Evolutionary conservation across 2,797 vertebrate genomes (phyloP).

Genomic region (Semotilus atromaculatus): DNA sequence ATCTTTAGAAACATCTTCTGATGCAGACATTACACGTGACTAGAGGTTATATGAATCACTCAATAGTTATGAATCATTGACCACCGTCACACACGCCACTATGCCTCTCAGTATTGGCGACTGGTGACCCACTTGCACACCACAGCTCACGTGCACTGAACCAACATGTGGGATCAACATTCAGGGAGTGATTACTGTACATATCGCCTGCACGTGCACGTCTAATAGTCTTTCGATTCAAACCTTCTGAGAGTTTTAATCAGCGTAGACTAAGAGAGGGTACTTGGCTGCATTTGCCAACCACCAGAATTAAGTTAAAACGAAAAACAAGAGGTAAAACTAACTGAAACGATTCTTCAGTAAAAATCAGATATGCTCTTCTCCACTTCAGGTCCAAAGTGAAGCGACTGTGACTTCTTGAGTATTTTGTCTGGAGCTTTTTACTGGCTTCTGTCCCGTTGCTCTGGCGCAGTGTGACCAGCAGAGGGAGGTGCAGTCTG

Average conservation of each 20-base stretch:
- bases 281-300: not conserved
- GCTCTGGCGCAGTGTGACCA: conserved; percentile 55
- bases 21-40: conserved; percentile 9
- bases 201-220: not conserved
- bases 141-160: not conserved
- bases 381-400: not conserved
- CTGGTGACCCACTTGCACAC: conserved; percentile 7
- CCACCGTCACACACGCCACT: not conserved
- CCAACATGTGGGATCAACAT: not conserved
- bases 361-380: not conserved
- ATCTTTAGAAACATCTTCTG: conserved; percentile 4
- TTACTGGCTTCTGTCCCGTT: not conserved
- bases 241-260: not conserved
- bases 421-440: not conserved
- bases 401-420: not conserved
- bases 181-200: not conserved
- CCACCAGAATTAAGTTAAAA: conserved; percentile 6
- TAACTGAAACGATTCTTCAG: not conserved
- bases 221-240: not conserved
- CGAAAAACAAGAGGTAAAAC: conserved; percentile 24
- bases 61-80: conserved; percentile 14
- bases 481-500: conserved; percentile 57
- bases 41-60: not conserved
- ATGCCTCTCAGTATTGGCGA: not conserved
- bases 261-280: not conserved